Evolutionary conservation across 2,888 invertebrate genomes (phyloP), one percentile per base, ranked within the genome.

Genomic region (Gerris lacustris): DNA sequence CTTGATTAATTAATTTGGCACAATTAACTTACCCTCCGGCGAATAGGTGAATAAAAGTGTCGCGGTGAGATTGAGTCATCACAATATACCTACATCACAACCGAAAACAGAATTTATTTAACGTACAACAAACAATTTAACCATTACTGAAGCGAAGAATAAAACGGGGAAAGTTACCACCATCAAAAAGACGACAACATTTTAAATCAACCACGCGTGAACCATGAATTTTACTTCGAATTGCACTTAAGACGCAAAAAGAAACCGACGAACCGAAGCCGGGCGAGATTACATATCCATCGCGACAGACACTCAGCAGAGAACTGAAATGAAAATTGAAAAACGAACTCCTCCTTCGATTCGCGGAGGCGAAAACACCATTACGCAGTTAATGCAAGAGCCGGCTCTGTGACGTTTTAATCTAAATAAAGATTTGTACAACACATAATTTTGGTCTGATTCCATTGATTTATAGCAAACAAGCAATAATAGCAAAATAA

Each of bases 31-130:
- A 96, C 96, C 95, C 95, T 86, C 96, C 96, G 81, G 95, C 95
- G 78, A 95, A 85, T 79, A 96, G 88, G 84, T 96, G 95, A 83
- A 95, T 94, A 77, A 94, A 86, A 77, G 93, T 92, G 83, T 94
- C 94, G 63, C 77, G 75, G 44, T 75, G 74, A 63, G 74, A 73
- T 71, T 74, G 73, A 31, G 73, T 71, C 74, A 74, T 74, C 11
- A 64, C 55, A 15, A 55, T 15, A 55, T 11, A 55, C 55, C 31
- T 31, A 31, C 31, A 31, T 31, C 31, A 31, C 31, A 31, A 31
- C 31, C 31, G 31, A 31, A 31, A 31, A 31, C 31, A 31, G 31
- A 31, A 31, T 31, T 31, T 31, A 31, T 31, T 31, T 31, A 31
- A 31, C 31, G 31, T 31, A 31, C 31, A 31, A 31, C 31, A 4